Conservation (phyloP, 2,888 invertebrate genomes). For the Piscicola geometra region DNA sequence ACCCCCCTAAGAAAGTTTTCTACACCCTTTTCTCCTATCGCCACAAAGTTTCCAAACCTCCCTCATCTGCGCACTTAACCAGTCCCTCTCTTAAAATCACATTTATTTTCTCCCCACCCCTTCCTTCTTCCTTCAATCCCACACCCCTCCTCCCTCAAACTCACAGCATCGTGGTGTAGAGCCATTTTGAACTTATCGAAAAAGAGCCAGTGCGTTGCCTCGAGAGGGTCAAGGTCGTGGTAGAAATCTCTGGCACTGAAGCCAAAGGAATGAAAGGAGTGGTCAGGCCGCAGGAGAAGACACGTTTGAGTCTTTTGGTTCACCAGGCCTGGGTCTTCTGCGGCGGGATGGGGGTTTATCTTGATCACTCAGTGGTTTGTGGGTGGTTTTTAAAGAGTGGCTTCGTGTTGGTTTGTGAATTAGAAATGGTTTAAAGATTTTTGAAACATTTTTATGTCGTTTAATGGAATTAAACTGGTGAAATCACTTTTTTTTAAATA, state of each 20-base stretch:
- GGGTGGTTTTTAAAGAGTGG: too few relatives aligned
- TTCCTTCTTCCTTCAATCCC: not conserved
- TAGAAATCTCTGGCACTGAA: constrained; percentile 60
- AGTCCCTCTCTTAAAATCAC: not conserved
- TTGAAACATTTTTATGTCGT: too few relatives aligned
- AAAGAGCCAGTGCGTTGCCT: constrained; percentile 59
- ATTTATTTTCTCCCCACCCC: not conserved
- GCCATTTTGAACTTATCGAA: constrained; percentile 63
- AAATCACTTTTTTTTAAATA: too few relatives aligned
- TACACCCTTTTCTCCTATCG: not conserved
- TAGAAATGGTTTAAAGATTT: too few relatives aligned
- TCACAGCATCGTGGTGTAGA: constrained; percentile 54
- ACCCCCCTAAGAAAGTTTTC: not conserved
- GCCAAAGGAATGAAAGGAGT: constrained; percentile 61
- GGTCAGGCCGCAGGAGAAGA: constrained; percentile 59
- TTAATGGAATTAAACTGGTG: too few relatives aligned
- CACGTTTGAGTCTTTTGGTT: constrained; percentile 62
- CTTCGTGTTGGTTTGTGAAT: too few relatives aligned
- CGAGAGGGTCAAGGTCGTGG: constrained; percentile 59
- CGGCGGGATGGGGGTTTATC: not conserved
- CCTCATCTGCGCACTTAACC: not conserved
- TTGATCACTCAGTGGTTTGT: too few relatives aligned
- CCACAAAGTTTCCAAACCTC: not conserved
- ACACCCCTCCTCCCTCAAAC: not conserved
- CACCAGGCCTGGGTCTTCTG: constrained; percentile 56